Base-by-base conservation (phyloP, 1,140 invertebrate species). In the Akabosia matsudoensis region DNA sequence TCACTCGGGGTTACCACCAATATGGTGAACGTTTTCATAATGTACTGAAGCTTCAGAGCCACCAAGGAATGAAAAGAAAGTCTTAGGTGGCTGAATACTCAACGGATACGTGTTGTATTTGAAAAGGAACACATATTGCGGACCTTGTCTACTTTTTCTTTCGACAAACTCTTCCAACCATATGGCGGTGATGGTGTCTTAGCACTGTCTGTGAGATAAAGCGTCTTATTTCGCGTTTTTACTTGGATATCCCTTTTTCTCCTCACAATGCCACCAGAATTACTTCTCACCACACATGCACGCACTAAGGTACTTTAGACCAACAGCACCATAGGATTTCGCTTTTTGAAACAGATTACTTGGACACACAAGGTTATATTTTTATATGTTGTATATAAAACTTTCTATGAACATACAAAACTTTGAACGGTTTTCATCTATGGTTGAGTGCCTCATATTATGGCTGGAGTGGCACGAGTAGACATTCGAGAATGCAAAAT, bases 401-500 rank as follows among this genome's bases (percentile, higher is more conserved):
- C n/a, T n/a, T n/a, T n/a, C n/a, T n/a, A n/a, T n/a, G n/a, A n/a
- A 45, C 37, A 45, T 18, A 45, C 37, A 45, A 18, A 45, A 45
- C 37, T 10, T 10, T 45, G 37, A 45, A 22, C n/a, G 14, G 54
- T 13, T 56, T 56, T 56, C 54, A 22, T 3, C 10, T 56, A n/a
- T n/a, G 54, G 54, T 22, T 56, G 54, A 56, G 13, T 56, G 54
- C 10, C 24, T 56, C 13, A 22, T 22, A 22, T 24, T 56, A 7
- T 24, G 7, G 24, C 14, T 61, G n/a, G 7, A 30, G 61, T 31
- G 61, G 61, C 61, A 67, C n/a, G 61, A 31, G 61, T 31, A 67
- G 61, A 67, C 61, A 67, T 67, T 67, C 1, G 10, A 67, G 61
- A 30, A 67, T 67, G 61, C 24, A 30, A 67, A 67, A 67, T 67